Percentiles rank a stretch among this genome's conserved stretches.
These are phyloP conservation scores for Neopelma chrysocephalum DNA, from an alignment of 2,797 vertebrate species.

Conservation along the genomic window DNA sequence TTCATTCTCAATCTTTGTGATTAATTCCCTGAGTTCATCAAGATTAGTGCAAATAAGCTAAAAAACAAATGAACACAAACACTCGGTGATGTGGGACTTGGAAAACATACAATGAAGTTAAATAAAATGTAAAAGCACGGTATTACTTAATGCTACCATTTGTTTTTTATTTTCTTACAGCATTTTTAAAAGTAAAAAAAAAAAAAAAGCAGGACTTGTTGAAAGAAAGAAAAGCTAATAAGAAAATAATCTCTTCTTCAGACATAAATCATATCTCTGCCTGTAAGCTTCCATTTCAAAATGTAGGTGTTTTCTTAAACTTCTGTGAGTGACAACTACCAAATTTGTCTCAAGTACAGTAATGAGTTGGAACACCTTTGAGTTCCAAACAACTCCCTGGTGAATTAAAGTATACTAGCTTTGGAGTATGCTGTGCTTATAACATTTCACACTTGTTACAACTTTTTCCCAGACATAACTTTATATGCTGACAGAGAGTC, in stretches of 20 bases:
- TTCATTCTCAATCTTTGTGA: conserved; percentile 95
- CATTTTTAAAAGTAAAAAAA: background rate
- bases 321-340: conserved; percentile 38
- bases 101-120: conserved; percentile 66
- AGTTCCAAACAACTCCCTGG: background rate
- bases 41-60: conserved; percentile 97
- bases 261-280: background rate
- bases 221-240: background rate
- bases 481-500: background rate
- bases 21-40: conserved; percentile 93
- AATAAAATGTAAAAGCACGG: conserved; percentile 65
- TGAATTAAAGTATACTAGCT: background rate
- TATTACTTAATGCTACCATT: conserved; percentile 24
- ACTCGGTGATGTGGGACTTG: conserved; percentile 74
- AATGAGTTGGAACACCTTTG: background rate
- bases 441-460: background rate
- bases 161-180: background rate
- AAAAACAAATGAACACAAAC: conserved; percentile 75
- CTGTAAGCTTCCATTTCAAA: conserved; percentile 4
- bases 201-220: background rate
- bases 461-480: background rate
- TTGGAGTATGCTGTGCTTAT: background rate
- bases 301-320: background rate
- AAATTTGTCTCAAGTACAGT: background rate
- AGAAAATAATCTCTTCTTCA: background rate